Evolutionary conservation across 2,888 invertebrate species (phyloP), one percentile per base, ranked within the genome.

Genomic region (Metallyticus violacea): DNA sequence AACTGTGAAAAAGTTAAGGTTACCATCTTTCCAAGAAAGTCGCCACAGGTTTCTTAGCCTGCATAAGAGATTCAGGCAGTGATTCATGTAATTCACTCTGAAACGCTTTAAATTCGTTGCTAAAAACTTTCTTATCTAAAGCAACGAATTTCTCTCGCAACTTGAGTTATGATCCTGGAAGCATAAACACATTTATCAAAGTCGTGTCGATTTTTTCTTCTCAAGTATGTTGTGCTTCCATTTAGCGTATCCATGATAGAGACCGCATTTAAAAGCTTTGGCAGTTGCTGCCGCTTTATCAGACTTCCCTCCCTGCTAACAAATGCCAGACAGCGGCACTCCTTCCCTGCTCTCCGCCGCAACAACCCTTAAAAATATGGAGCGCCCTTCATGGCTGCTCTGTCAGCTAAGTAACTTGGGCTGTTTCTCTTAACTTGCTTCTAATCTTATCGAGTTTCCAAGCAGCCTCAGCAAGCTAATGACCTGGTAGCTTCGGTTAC

Each of bases 391-490:
- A n/a, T n/a, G n/a, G 76, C 77, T 28, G 77, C 83, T 77, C 77
- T 83, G 2, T 9, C 22, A 76, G 76, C 83, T 83, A 83, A 83
- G 83, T 83, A 83, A 83, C 29, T 83, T 83, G 83, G 77, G n/a
- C 83, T 83, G 83, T 83, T 83, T 83, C 77, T 83, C 29, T 83
- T 83, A 83, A 83, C 83, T 27, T 77, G 25, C n/a, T 25, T 22
- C n/a, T 83, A 83, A 83, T 83, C 83, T 83, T 83, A 83, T 83
- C 83, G 83, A 28, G 83, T 83, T 83, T 40, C 22, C 77, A 77
- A 15, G 25, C 77, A 40, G 40, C 9, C 15, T 40, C 40, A 40
- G 40, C 40, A 15, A 62, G 77, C 83, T 83, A 83, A 83, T 83
- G 83, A 83, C 83, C 28, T 15, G 40, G 40, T 15, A 0, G 40